Conservation (phyloP, 2,888 invertebrate species). For the Lapara coniferarum region DNA sequence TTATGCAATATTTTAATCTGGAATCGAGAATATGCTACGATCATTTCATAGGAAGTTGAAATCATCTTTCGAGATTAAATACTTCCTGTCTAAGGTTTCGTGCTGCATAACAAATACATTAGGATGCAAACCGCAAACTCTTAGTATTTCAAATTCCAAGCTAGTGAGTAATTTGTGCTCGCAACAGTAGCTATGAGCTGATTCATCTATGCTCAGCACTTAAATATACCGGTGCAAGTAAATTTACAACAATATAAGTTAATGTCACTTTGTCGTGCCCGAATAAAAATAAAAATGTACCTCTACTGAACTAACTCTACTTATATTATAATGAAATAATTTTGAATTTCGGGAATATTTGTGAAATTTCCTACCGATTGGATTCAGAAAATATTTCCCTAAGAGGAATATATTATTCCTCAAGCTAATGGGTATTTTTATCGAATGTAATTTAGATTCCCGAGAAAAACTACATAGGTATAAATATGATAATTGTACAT, state of each 20-base stretch:
- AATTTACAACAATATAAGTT: not conserved
- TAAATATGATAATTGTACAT: too few relatives aligned
- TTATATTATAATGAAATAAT: too few relatives aligned
- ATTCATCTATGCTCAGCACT: not conserved
- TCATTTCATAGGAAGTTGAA: not conserved
- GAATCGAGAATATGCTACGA: not conserved
- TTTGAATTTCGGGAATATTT: too few relatives aligned
- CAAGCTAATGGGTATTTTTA: too few relatives aligned
- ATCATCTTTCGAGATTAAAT: not conserved
- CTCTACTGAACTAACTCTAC: not conserved
- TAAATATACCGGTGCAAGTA: not conserved
- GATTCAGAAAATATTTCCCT: too few relatives aligned
- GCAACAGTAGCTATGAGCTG: slow-evolving; percentile 1
- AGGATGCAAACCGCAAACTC: slow-evolving; percentile 19
- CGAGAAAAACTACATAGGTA: too few relatives aligned
- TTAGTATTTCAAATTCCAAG: slow-evolving; percentile 13
- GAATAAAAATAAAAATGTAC: too few relatives aligned
- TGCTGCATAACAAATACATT: not conserved
- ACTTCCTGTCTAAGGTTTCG: not conserved
- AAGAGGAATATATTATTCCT: too few relatives aligned
- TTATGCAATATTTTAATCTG: not conserved
- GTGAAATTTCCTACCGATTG: too few relatives aligned
- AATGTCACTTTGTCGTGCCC: too few relatives aligned
- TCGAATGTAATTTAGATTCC: too few relatives aligned
- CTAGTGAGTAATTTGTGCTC: slow-evolving; percentile 17